Conservation (phyloP, 2,888 invertebrate species). For the Margaritifera margaritifera region DNA sequence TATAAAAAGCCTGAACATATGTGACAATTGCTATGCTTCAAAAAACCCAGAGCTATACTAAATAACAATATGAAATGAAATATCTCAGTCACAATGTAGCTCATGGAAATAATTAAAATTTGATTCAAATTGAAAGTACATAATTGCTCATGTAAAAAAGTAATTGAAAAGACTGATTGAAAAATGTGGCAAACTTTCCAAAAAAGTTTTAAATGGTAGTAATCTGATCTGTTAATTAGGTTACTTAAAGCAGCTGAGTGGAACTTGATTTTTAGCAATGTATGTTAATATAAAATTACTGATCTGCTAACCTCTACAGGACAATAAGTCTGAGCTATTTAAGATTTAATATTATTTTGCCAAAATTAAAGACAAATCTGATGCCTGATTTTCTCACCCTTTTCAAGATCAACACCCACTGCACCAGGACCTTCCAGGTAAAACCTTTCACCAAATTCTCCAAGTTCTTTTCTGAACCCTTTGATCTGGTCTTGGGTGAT, state of each 20-base stretch:
- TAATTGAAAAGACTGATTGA: too few relatives aligned
- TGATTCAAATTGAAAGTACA: too few relatives aligned
- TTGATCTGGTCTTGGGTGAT: conserved; percentile 85
- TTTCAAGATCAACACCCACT: conserved; percentile 85
- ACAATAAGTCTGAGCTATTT: background rate
- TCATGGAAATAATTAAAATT: too few relatives aligned
- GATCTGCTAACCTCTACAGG: background rate
- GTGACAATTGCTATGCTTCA: background rate
- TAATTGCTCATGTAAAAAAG: too few relatives aligned
- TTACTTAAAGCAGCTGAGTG: too few relatives aligned
- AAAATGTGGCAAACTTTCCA: too few relatives aligned
- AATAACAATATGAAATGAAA: background rate
- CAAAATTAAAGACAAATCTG: background rate
- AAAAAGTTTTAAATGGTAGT: too few relatives aligned
- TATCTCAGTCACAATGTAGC: background rate
- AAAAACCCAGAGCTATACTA: background rate
- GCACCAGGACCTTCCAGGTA: conserved; percentile 85
- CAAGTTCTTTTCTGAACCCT: conserved; percentile 78
- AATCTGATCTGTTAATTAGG: too few relatives aligned
- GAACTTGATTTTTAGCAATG: too few relatives aligned
- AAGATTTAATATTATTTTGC: background rate
- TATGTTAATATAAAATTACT: too few relatives aligned
- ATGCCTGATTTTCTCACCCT: conserved; percentile 75
- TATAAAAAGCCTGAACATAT: background rate
- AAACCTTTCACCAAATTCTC: conserved; percentile 83